Base-by-base conservation (phyloP, 92 coral and sea anemone genomes). In the Heteractis magnifica region DNA sequence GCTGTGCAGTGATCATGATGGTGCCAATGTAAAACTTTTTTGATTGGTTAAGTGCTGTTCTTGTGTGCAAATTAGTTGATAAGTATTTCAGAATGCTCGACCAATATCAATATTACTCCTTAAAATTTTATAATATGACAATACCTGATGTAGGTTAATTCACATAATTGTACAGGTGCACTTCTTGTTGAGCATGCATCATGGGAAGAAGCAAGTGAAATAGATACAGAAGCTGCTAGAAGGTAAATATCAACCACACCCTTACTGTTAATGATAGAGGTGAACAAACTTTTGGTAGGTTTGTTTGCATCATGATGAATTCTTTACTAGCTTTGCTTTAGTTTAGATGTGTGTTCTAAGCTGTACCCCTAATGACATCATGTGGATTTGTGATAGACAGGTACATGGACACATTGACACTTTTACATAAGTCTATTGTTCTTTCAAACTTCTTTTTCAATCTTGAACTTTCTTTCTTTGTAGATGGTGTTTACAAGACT, bases 161-260 rank as follows among this genome's bases (percentile, higher is more conserved):
- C 3, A 2, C 44, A 64, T 64, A 16, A 0, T 6, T 68, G 23
- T 20, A 9, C 73, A 95, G 98, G 93, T 71, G 88, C 93, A 2
- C 78, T 95, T 79, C 51, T 95, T 41, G 77, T 93, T 51, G 97
- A 95, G 87, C 93, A 93, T 77, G 98, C 93, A 55, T 90, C 93
- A 8, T 92, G 94, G 92, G 80, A 89, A 51, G 90, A 89, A 56
- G 90, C 98, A 18, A 79, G 59, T 50, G 81, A 84, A 78, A 86
- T 70, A 13, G 98, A 95, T 73, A 76, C 88, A 44, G 93, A 84
- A 72, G 92, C 90, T 56, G 95, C 98, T 13, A 91, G 82, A 56
- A 91, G 98, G 98, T 93, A 77, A 1, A 34, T 34, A 34, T 34
- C 44, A 2, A 34, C 44, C 44, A 34, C 44, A 34, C 44, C 44